Evolutionary conservation across 2,888 invertebrate species (phyloP).

Genomic region (Coremacera marginata): DNA sequence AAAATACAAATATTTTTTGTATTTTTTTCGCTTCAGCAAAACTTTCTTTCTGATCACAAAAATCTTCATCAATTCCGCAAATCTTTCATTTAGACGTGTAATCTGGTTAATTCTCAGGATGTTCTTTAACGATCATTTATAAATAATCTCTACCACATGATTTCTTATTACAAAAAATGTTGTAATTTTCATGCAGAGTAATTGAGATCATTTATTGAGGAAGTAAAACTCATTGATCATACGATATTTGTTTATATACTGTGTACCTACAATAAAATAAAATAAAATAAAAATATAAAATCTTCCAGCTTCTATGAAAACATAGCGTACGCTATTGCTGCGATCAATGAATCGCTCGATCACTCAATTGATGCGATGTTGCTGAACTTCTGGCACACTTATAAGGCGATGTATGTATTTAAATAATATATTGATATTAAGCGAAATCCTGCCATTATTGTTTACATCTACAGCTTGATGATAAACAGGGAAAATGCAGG

Average conservation of each 20-base stretch:
- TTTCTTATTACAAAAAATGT: not conserved
- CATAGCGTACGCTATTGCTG: not conserved
- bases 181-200: slow-evolving; percentile 14
- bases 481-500: slow-evolving; percentile 2
- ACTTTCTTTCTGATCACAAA: too few relatives aligned
- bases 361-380: not conserved
- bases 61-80: too few relatives aligned
- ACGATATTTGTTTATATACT: slow-evolving; percentile 22
- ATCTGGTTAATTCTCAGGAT: too few relatives aligned
- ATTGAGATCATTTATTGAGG: slow-evolving; percentile 25
- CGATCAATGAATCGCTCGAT: not conserved
- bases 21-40: too few relatives aligned
- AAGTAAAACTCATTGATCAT: slow-evolving; percentile 27
- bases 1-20: too few relatives aligned
- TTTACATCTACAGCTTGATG: slow-evolving; percentile 26
- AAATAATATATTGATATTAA: slow-evolving; percentile 12
- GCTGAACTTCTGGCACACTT: slow-evolving; percentile 34
- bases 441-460: slow-evolving; percentile 10
- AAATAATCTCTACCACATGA: too few relatives aligned
- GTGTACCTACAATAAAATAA: not conserved
- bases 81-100: too few relatives aligned
- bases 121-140: too few relatives aligned
- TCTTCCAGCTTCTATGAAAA: not conserved
- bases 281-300: not conserved
- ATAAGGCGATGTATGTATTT: not conserved